Conservation (phyloP, 2,113 vertebrate genomes). For the Oenanthe oenanthe region DNA sequence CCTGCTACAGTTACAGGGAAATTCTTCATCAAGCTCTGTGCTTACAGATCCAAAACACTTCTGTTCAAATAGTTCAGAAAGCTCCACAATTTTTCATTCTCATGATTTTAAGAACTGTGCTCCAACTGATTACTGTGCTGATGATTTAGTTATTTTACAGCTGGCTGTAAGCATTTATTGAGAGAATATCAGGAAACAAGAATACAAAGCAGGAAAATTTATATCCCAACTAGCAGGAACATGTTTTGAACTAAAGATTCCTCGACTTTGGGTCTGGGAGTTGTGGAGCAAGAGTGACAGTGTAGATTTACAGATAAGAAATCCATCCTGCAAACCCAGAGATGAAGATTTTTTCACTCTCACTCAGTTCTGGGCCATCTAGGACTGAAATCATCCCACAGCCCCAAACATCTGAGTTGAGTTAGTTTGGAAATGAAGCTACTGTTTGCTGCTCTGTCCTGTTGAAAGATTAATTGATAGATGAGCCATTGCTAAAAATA, state of each 20-base stretch:
- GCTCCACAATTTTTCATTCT: neutral
- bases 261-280: neutral
- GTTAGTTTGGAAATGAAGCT: neutral
- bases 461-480: neutral
- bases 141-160: neutral
- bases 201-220: neutral
- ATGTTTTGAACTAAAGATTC: neutral
- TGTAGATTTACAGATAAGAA: neutral
- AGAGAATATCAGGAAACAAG: neutral
- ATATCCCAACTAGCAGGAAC: neutral
- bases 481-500: neutral
- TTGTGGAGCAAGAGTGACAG: neutral
- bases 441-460: neutral
- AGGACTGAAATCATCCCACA: neutral
- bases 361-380: neutral
- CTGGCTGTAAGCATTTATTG: neutral
- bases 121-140: no score
- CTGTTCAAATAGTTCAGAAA: neutral
- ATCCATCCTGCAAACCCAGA: neutral
- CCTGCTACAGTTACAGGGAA: neutral
- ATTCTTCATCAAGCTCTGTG: neutral
- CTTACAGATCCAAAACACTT: neutral
- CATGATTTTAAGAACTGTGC: neutral
- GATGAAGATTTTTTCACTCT: neutral
- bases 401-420: neutral